These are phyloP conservation scores for Puffinus mauretanicus DNA, from an alignment of 2,113 vertebrate species.

Conservation along the genomic window DNA sequence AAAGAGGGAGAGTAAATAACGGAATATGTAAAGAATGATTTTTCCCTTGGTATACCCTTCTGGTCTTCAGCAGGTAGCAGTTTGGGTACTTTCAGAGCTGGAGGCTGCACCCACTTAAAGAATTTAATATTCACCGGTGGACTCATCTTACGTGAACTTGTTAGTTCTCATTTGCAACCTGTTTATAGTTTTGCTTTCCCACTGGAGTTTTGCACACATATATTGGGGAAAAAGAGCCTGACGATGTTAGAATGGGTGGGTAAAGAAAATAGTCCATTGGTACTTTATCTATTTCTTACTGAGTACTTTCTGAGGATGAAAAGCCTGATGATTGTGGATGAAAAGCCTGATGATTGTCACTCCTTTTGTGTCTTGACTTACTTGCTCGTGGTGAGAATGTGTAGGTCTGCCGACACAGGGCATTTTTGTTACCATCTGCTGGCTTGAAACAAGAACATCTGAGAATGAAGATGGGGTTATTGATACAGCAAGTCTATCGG, in stretches of 20 bases:
- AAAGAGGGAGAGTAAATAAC: not conserved
- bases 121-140: not conserved
- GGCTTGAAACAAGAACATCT: not conserved
- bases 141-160: not conserved
- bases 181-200: not conserved
- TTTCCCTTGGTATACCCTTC: not conserved
- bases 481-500: not conserved
- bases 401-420: not conserved
- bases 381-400: not conserved
- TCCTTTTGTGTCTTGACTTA: not conserved
- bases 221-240: not conserved
- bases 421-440: not conserved
- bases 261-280: not conserved
- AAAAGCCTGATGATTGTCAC: not conserved
- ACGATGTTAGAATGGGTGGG: not conserved
- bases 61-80: not conserved
- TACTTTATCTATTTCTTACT: not conserved
- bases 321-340: not conserved
- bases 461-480: not conserved
- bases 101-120: not conserved
- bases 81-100: not conserved
- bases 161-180: not conserved
- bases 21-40: not conserved
- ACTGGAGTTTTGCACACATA: rapidly evolving
- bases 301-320: not conserved